Base-by-base conservation (phyloP, 2,113 vertebrate species). In the Mirounga angustirostris region DNA sequence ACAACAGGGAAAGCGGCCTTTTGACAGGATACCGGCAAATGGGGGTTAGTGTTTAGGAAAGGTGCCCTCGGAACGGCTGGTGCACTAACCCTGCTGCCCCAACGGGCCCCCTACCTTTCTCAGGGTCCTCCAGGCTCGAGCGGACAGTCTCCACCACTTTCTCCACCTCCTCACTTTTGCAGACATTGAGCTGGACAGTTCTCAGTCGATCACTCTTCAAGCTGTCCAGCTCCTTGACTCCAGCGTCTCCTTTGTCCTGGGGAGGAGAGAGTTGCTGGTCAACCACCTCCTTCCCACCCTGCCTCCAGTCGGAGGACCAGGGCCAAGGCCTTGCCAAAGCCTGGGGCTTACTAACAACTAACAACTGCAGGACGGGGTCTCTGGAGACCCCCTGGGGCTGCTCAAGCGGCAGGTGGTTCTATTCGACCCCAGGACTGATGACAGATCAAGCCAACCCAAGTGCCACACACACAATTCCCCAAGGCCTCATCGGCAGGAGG, bases 111-210 rank as follows among this genome's bases (percentile, higher is more conserved):
- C 9, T 74, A 99, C 99, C 99, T 86, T 98, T 98, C 76, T 99
- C 97, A 1, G 99, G 98, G 86, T 99, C 98, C 97, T 97, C 95
- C 85, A 99, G 96, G 89, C 96, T 98, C 0, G 89, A 98, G 1
- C 94, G 98, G 58, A 99, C 78, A 0, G 94, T 73, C 67, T 99
- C 98, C 40, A 99, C 98, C 0, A 97, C 98, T 73, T 87, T 98
- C 4, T 98, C 98, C 21, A 99, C 96, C 33, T 99, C 99, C 54
- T 99, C 98, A 5, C 97, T 98, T 73, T 98, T 98, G 89, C 99
- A 99, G 63, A 99, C 99, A 0, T 99, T 99, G 63, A 99, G 98
- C 97, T 99, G 99, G 22, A 99, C 33, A 0, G 99, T 99, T 94
- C 98, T 98, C 98, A 99, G 95, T 7, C 98, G 97, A 81, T 99